Evolutionary conservation across 2,888 invertebrate species (phyloP), one percentile per base, ranked within the genome.

Genomic region (Cheiracanthium punctorium): DNA sequence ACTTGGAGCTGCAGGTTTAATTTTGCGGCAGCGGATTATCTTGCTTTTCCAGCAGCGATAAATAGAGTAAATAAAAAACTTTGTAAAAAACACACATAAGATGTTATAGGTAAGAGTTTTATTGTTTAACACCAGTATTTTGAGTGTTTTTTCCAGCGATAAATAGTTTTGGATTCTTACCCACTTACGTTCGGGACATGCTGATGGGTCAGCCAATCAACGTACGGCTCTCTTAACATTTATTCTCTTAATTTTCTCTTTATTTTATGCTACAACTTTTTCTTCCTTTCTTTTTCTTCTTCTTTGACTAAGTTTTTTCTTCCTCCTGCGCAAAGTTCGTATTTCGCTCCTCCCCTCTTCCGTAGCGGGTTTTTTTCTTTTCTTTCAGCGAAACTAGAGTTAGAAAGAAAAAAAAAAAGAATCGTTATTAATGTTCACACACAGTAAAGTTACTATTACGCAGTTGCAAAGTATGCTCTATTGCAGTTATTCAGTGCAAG

Each of bases 101-200:
- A n/a, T n/a, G n/a, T n/a, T n/a, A n/a, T n/a, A n/a, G n/a, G n/a
- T n/a, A n/a, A n/a, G n/a, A n/a, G n/a, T n/a, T n/a, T n/a, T n/a
- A n/a, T n/a, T n/a, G n/a, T n/a, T n/a, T n/a, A n/a, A n/a, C n/a
- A n/a, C n/a, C n/a, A n/a, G n/a, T n/a, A n/a, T n/a, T n/a, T n/a
- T n/a, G n/a, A n/a, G n/a, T n/a, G n/a, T n/a, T n/a, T n/a, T n/a
- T n/a, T 24, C 24, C 29, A 32, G 73, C 17, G 43, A 84, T 79
- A 70, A 70, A 70, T 75, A 69, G 84, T 79, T 79, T 74, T 73
- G 52, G 73, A 79, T 74, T 84, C 79, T 79, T 67, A 69, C 79
- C 73, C 58, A 73, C 84, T 28, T 71, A 43, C 24, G 65, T 82
- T 76, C 41, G 48, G 71, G 76, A n/a, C 8, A n/a, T 69, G 33